Percentiles rank a stretch among this genome's conserved stretches.
Conservation (phyloP, 2,888 invertebrate species). For the Theodoxus fluviatilis region DNA sequence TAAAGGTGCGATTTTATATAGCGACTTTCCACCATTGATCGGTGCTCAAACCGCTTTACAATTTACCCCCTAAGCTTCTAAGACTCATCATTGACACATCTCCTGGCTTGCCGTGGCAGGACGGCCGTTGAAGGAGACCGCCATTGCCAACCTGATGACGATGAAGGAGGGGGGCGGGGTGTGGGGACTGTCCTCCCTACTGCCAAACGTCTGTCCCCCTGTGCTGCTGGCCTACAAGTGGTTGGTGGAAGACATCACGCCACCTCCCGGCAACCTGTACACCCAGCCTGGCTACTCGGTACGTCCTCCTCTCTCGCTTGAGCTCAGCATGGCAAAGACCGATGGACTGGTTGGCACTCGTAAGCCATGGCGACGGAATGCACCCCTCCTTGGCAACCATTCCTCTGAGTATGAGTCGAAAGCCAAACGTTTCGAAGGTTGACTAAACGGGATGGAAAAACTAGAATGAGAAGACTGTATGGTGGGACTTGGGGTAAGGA, state of each 20-base stretch:
- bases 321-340: neutral
- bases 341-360: too few relatives aligned
- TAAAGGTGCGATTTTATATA: too few relatives aligned
- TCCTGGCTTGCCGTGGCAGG: slow-evolving; percentile 33
- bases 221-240: slow-evolving; percentile 48
- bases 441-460: neutral
- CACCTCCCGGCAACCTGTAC: slow-evolving; percentile 41
- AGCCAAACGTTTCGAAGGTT: too few relatives aligned
- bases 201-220: slow-evolving; percentile 42
- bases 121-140: slow-evolving; percentile 42
- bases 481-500: too few relatives aligned
- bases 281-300: slow-evolving; percentile 50
- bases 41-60: too few relatives aligned
- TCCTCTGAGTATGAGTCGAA: too few relatives aligned
- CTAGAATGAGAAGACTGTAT: neutral
- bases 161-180: slow-evolving; percentile 41
- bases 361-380: too few relatives aligned
- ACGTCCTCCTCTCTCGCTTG: slow-evolving; percentile 21
- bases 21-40: too few relatives aligned
- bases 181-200: slow-evolving; percentile 51
- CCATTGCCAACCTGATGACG: slow-evolving; percentile 44
- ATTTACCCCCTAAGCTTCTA: too few relatives aligned
- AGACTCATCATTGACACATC: neutral
- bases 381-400: too few relatives aligned
- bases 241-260: slow-evolving; percentile 52